Evolutionary conservation across 1,140 invertebrate genomes (phyloP).

Genomic region (Calephelis nemesis): DNA sequence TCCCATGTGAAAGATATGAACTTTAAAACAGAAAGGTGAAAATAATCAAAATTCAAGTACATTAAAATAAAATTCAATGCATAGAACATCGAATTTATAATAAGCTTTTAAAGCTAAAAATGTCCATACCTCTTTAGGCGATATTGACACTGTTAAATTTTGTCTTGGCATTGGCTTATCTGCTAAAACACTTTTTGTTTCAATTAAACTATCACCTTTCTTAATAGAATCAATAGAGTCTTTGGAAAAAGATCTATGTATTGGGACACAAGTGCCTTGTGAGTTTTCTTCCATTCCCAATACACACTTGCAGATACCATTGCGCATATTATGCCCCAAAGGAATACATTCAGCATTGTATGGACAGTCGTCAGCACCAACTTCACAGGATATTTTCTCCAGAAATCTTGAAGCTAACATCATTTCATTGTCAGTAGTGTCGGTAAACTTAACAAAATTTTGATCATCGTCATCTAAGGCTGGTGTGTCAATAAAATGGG

Average conservation of each 20-base stretch:
- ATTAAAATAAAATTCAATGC: not conserved
- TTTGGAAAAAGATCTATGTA: conserved; percentile 62
- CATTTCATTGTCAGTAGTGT: conserved; percentile 69
- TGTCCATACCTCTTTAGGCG: conserved; percentile 84
- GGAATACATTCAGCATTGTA: conserved; percentile 84
- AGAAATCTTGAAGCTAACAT: conserved; percentile 73
- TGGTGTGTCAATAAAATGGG: conserved; percentile 62
- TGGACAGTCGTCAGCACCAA: conserved; percentile 79
- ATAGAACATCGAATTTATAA: not conserved
- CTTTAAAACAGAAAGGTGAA: no score
- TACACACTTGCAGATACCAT: conserved; percentile 85
- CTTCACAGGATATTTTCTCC: conserved; percentile 69
- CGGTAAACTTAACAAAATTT: conserved; percentile 69
- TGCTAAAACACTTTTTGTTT: conserved; percentile 49
- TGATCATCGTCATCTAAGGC: conserved; percentile 58
- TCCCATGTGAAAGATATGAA: no score
- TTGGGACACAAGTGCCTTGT: conserved; percentile 56
- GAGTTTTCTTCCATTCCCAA: conserved; percentile 71
- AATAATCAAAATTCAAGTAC: no score
- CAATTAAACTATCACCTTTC: conserved; percentile 49
- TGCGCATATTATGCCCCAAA: conserved; percentile 75
- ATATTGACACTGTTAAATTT: conserved; percentile 88
- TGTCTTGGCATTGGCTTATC: conserved; percentile 76
- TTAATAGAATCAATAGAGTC: conserved; percentile 60
- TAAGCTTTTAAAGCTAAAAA: not conserved